phyloP scores from a whole-genome alignment of 2,797 vertebrate species.

The Hoplostethus atlanticus region DNA sequence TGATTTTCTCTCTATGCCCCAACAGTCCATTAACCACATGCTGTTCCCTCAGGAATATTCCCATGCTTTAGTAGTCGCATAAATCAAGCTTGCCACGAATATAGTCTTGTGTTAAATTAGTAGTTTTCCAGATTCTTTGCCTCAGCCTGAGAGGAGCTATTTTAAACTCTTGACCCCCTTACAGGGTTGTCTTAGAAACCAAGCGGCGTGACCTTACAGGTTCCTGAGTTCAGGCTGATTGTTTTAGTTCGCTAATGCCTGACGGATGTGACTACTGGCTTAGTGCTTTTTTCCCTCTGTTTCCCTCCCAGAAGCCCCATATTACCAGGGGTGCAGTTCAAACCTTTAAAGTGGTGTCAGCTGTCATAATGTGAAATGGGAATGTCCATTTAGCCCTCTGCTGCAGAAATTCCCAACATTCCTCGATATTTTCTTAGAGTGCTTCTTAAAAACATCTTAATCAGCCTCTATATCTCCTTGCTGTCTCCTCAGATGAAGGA shows the following conservation, averaged over 20 bases:
- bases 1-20: constrained; percentile 58
- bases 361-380: constrained; percentile 47
- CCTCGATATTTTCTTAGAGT: neutral
- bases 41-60: constrained; percentile 63
- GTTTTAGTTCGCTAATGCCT: constrained; percentile 29
- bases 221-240: constrained; percentile 33
- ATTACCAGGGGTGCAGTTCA: constrained; percentile 52
- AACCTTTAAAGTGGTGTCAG: constrained; percentile 38
- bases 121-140: constrained; percentile 47
- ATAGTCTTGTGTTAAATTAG: constrained; percentile 54
- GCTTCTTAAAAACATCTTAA: constrained; percentile 18
- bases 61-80: constrained; percentile 51
- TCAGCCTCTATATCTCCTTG: constrained; percentile 33
- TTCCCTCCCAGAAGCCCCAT: constrained; percentile 10
- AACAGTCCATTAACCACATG: constrained; percentile 75
- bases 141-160: constrained; percentile 40
- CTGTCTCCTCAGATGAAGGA: constrained; percentile 90
- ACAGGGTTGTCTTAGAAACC: constrained; percentile 41
- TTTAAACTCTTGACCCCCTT: constrained; percentile 47
- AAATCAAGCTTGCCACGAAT: constrained; percentile 52
- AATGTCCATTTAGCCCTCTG: constrained; percentile 45
- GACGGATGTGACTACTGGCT: constrained; percentile 30
- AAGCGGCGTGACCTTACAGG: constrained; percentile 25
- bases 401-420: constrained; percentile 34
- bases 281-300: constrained; percentile 7